Evolutionary conservation across 2,888 invertebrate species (phyloP), one percentile per base, ranked within the genome.

Genomic region (Trachelus iudaicus): DNA sequence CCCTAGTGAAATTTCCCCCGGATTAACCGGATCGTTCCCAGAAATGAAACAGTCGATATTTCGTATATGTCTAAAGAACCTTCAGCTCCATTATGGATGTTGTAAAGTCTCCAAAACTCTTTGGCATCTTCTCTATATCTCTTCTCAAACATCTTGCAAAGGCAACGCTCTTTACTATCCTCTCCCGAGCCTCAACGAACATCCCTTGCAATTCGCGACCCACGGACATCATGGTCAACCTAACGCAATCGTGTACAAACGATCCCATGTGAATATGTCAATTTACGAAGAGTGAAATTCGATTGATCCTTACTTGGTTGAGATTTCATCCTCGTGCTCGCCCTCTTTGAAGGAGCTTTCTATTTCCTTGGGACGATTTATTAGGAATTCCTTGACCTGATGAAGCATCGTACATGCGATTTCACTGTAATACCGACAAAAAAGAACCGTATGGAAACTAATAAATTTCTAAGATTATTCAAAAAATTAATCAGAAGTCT

Each of bases 161-260:
- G 82, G 95, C 95, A 82, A 97, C 94, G 23, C 96, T 95, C 90
- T 96, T 97, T 76, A 96, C 93, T 79, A 96, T 94, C 84, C 95
- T 94, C 89, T 97, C 97, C 23, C 97, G 94, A 87, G 96, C 95
- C 84, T 95, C 93, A 56, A 96, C 95, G 90, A 97, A 97, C 84
- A 97, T 92, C 77, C 94, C 93, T 92, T 98, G 98, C 87, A 96
- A 94, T 86, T 95, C 95, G 69, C 98, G 95, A 82, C 97, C 97
- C 78, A 96, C 93, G 56, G 92, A 92, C 88, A 94, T 93, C 81
- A 94, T 90, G 2, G 56, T 56, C 9, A 56, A 56, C 56, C 56
- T 56, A 23, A 56, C 2, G 2, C 23, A 31, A 34, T 31, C 71
- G 33, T 15, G 12, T 34, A 33, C 31, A 71, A 56, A 56, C 9